Conservation (phyloP, 2,113 vertebrate genomes). For the Leptobrachium leishanense region DNA sequence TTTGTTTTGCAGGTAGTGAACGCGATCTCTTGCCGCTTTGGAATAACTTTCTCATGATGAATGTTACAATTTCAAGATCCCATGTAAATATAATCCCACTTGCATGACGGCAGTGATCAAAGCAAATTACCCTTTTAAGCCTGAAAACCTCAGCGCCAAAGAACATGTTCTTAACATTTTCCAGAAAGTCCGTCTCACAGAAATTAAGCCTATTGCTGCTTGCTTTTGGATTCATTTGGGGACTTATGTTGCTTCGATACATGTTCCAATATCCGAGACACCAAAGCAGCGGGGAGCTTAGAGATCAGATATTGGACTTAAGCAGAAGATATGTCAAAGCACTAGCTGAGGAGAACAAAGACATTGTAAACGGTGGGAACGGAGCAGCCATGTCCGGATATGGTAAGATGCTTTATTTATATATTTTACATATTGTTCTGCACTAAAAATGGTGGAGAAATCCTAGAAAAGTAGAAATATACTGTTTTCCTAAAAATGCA, state of each 20-base stretch:
- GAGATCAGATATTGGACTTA: constrained; percentile 92
- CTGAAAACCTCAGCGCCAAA: not conserved
- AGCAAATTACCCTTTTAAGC: not conserved
- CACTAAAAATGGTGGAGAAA: too few species aligned
- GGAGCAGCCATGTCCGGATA: constrained; percentile 92
- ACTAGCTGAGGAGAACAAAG: constrained; percentile 91
- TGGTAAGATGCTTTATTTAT: constrained; percentile 70
- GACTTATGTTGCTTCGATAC: constrained; percentile 89
- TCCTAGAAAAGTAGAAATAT: too few species aligned
- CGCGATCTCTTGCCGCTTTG: not conserved
- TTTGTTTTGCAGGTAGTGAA: constrained; percentile 11
- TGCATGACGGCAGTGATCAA: not conserved
- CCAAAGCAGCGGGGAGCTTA: constrained; percentile 88
- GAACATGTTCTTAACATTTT: constrained; percentile 82
- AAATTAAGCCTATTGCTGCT: constrained; percentile 90
- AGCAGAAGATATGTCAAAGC: constrained; percentile 94
- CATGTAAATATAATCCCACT: not conserved
- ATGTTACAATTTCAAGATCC: not conserved
- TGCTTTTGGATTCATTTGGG: constrained; percentile 90
- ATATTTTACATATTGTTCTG: not conserved
- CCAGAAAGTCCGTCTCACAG: constrained; percentile 93
- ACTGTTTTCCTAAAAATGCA: too few species aligned
- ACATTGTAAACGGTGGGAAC: constrained; percentile 72
- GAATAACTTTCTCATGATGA: constrained; percentile 1
- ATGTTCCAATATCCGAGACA: constrained; percentile 88